These are phyloP conservation scores for Brassicogethes aeneus DNA, from an alignment of 2,888 invertebrate genomes.

Conservation along the genomic window DNA sequence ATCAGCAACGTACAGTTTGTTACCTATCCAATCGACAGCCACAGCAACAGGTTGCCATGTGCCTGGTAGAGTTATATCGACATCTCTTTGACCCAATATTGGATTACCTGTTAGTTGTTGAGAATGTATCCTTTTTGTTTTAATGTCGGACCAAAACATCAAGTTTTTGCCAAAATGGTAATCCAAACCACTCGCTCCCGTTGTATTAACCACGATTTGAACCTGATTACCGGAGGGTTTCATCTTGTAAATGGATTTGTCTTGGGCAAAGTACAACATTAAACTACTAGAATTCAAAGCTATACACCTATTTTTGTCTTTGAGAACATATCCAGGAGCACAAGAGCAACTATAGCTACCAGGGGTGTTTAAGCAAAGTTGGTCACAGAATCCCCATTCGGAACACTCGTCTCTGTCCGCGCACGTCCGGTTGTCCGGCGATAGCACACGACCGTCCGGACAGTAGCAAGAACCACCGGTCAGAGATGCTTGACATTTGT, in stretches of 20 bases:
- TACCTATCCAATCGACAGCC: constrained; percentile 95
- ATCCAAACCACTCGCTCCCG: constrained; percentile 78
- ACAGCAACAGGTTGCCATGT: constrained; percentile 86
- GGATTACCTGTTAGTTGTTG: constrained; percentile 45
- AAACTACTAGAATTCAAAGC: constrained; percentile 50
- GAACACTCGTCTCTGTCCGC: constrained; percentile 85
- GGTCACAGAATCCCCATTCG: constrained; percentile 93
- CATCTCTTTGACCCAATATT: constrained; percentile 42
- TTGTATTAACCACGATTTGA: constrained; percentile 65
- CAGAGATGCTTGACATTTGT: constrained; percentile 84
- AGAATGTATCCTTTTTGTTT: constrained; percentile 68
- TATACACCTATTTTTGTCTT: constrained; percentile 49
- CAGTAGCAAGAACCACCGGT: constrained; percentile 88
- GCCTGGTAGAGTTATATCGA: constrained; percentile 67
- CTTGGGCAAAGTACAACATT: constrained; percentile 61
- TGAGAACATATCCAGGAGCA: constrained; percentile 47
- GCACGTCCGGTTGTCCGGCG: constrained; percentile 77
- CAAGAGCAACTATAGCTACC: constrained; percentile 82
- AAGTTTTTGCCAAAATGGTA: constrained; percentile 69
- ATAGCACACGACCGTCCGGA: constrained; percentile 73
- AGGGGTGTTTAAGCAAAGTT: constrained; percentile 81
- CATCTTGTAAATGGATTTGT: constrained; percentile 63
- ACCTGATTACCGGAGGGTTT: constrained; percentile 55
- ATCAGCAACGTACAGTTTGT: constrained; percentile 93
- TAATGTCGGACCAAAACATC: constrained; percentile 84